phyloP scores from a whole-genome alignment of 2,797 vertebrate genomes.

The Bradypus variegatus region DNA sequence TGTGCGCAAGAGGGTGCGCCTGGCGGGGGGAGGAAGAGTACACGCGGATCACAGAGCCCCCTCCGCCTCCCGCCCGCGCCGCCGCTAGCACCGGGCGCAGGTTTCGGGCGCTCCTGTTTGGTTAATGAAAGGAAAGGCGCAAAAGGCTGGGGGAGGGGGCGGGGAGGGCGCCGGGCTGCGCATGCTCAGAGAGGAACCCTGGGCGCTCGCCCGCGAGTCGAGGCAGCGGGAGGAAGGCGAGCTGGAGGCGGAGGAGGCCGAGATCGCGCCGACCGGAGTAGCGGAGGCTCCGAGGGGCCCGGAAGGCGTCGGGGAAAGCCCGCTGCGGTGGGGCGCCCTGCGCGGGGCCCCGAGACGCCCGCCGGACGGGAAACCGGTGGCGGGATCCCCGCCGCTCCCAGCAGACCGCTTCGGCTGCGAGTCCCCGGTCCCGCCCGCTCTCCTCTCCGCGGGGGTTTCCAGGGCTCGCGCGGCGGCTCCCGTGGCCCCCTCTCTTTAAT shows the following conservation, averaged over 20 bases:
- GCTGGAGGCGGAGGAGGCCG: background rate
- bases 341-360: background rate
- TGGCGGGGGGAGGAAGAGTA: background rate
- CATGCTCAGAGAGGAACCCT: slow-evolving; percentile 61
- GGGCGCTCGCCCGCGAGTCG: background rate
- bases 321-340: background rate
- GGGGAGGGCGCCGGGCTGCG: slow-evolving; percentile 23
- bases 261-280: background rate
- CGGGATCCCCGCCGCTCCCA: background rate
- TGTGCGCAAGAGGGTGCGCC: background rate
- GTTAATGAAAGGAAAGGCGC: slow-evolving; percentile 61
- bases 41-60: background rate
- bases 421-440: background rate
- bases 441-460: background rate
- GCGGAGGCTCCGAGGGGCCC: background rate
- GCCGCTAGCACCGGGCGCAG: slow-evolving; percentile 31
- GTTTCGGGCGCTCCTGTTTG: slow-evolving; percentile 57
- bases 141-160: slow-evolving; percentile 37
- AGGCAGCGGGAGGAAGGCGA: background rate
- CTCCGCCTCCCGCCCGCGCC: background rate
- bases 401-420: background rate
- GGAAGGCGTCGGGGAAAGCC: slow-evolving; percentile 16
- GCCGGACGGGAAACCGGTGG: background rate
- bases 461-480: background rate
- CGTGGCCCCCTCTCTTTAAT: background rate